A percentile compares a stretch with the other conserved stretches of the same genome.
Conservation (phyloP, 2,888 invertebrate species). For the Mamestra brassicae region DNA sequence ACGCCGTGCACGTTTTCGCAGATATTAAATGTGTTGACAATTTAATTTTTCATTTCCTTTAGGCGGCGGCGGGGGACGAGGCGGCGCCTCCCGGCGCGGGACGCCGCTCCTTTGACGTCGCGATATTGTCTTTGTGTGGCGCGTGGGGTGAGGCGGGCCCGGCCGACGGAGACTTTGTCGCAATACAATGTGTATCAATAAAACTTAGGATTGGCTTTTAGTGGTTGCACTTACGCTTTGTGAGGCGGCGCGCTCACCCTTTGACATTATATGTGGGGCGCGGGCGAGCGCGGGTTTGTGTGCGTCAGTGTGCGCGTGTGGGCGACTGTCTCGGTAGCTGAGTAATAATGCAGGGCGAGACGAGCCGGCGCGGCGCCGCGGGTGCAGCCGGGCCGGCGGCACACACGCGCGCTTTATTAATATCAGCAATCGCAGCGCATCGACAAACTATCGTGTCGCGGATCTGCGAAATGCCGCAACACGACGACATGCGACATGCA, state of each 20-base stretch:
- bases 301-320: constrained; percentile 56
- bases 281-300: constrained; percentile 69
- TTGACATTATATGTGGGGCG: constrained; percentile 89
- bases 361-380: constrained; percentile 83
- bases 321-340: constrained; percentile 69
- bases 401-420: constrained; percentile 77
- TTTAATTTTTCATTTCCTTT: constrained; percentile 91
- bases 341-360: constrained; percentile 83
- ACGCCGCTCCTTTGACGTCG: constrained; percentile 90
- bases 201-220: constrained; percentile 92
- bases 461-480: constrained; percentile 44
- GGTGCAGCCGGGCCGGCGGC: constrained; percentile 60
- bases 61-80: constrained; percentile 82
- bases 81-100: constrained; percentile 80
- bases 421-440: constrained; percentile 78
- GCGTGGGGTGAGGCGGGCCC: constrained; percentile 88
- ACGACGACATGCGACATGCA: constrained; percentile 45
- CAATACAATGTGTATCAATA: constrained; percentile 92
- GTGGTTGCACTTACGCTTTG: constrained; percentile 91
- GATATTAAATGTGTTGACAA: constrained; percentile 91
- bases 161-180: constrained; percentile 90
- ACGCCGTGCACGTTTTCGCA: constrained; percentile 90
- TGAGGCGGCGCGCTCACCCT: constrained; percentile 90
- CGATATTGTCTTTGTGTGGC: constrained; percentile 91
- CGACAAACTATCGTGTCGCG: constrained; percentile 63